These are phyloP conservation scores for Oreortyx pictus DNA, from an alignment of 2,797 vertebrate genomes.

Conservation along the genomic window DNA sequence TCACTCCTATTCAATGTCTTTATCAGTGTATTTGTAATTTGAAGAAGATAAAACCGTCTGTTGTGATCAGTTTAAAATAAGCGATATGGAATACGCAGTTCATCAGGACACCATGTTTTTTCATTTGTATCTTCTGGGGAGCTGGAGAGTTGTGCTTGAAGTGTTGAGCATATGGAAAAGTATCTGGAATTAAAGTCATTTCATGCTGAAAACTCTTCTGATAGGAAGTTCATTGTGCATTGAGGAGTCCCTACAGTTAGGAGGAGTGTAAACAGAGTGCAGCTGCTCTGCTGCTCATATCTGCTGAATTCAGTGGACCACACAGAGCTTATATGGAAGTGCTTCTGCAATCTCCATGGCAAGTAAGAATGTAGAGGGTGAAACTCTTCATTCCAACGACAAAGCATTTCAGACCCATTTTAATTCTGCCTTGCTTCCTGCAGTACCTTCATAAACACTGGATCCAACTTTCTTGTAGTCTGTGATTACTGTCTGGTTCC, in stretches of 20 bases:
- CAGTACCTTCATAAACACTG: background rate
- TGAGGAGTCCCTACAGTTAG: background rate
- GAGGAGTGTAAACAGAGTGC: background rate
- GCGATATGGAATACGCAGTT: background rate
- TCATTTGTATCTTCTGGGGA: background rate
- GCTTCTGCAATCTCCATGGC: background rate
- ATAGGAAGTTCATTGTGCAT: background rate
- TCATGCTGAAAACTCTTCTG: background rate
- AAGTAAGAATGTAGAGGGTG: background rate
- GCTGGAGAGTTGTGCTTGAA: background rate
- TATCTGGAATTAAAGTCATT: background rate
- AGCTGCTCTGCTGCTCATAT: background rate
- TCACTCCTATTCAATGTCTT: too few relatives aligned
- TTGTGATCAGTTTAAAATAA: background rate
- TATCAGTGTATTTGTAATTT: background rate
- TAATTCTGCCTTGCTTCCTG: background rate
- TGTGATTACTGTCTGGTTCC: background rate
- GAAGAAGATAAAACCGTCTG: background rate
- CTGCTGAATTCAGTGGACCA: background rate
- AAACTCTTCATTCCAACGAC: background rate
- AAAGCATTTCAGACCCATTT: background rate
- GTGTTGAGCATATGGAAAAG: background rate
- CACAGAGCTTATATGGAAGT: background rate
- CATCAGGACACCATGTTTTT: background rate
- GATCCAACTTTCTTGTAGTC: background rate